phyloP scores from a whole-genome alignment of 2,113 vertebrate genomes.

The Irena cyanogastra region DNA sequence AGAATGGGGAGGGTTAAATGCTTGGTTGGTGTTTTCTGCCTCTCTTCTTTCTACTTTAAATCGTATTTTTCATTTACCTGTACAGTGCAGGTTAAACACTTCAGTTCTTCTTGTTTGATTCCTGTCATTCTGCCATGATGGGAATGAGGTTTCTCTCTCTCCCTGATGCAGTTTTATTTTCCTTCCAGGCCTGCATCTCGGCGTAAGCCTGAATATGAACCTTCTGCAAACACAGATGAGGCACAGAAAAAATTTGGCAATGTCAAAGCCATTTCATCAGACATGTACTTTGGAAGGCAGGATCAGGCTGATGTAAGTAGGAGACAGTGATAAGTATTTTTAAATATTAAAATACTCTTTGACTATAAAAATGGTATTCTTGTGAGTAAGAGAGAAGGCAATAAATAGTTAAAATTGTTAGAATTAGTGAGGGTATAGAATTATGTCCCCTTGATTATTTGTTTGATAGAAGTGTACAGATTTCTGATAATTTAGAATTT shows the following conservation, averaged over 20 bases:
- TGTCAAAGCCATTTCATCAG: conserved; percentile 91
- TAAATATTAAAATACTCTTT: not conserved
- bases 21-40: not conserved
- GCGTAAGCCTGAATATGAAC: conserved; percentile 78
- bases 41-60: not conserved
- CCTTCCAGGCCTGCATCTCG: conserved; percentile 73
- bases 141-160: not conserved
- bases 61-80: not conserved
- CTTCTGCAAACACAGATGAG: conserved; percentile 70
- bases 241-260: conserved; percentile 91
- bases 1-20: not conserved
- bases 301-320: conserved; percentile 81
- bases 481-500: not conserved
- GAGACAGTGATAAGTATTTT: not conserved
- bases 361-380: not conserved
- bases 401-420: not conserved
- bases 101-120: not conserved
- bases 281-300: conserved; percentile 95
- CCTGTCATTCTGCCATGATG: not conserved
- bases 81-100: not conserved
- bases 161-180: not conserved
- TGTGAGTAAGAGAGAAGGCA: not conserved
- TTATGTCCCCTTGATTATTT: not conserved
- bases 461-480: not conserved
- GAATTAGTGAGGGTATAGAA: not conserved